Conservation (phyloP, 2,888 invertebrate species). For the Chrysolina oricalcia region DNA sequence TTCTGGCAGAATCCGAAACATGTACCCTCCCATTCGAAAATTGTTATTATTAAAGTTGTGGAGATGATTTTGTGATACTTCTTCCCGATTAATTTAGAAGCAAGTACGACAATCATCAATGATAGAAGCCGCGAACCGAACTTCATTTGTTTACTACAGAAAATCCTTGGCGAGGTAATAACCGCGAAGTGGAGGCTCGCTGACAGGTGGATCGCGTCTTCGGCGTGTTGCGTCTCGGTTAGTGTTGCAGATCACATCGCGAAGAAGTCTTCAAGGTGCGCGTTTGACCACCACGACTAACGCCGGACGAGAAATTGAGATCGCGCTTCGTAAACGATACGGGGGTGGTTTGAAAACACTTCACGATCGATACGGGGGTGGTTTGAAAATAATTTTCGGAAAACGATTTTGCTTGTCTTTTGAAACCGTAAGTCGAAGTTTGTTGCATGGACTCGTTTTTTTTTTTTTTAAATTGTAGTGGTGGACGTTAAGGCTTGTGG, state of each 20-base stretch:
- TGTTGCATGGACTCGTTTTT: neutral
- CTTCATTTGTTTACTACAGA: conserved; percentile 1
- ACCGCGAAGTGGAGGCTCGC: neutral
- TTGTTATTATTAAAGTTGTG: too few species aligned
- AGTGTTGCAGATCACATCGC: conserved; percentile 11
- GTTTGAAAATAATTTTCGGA: neutral
- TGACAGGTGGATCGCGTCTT: conserved; percentile 14
- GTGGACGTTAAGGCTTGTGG: neutral
- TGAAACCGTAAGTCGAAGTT: neutral
- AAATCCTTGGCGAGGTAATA: neutral
- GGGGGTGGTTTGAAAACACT: neutral
- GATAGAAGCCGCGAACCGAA: neutral
- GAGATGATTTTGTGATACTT: too few species aligned
- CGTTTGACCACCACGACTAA: neutral
- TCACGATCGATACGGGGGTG: neutral
- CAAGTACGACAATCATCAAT: too few species aligned
- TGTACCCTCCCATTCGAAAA: too few species aligned
- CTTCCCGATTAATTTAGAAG: too few species aligned
- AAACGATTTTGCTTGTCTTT: neutral
- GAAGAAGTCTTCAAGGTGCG: conserved; percentile 15
- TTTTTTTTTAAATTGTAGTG: neutral
- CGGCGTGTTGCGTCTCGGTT: neutral
- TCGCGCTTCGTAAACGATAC: neutral
- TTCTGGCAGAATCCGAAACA: too few species aligned
- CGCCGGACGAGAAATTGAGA: neutral